These are phyloP conservation scores for Lasioglossum albipes DNA, from an alignment of 1,140 invertebrate species.

Conservation along the genomic window DNA sequence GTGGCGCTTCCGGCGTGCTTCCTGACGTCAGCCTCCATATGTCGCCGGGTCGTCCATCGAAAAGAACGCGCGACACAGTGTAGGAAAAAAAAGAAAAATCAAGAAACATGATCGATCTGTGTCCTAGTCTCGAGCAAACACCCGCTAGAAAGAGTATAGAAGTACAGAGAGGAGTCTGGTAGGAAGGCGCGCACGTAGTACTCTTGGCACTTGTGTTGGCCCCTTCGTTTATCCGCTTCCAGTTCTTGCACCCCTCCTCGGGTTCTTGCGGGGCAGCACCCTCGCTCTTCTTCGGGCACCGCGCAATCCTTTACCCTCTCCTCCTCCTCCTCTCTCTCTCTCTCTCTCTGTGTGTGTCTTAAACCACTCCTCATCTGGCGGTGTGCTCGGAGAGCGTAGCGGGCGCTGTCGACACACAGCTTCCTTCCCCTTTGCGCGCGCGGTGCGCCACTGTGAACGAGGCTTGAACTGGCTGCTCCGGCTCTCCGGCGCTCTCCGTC, in stretches of 20 bases:
- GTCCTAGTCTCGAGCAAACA: conserved; percentile 26
- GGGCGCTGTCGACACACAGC: conserved; percentile 50
- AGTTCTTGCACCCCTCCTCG: conserved; percentile 54
- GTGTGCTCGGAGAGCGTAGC: conserved; percentile 43
- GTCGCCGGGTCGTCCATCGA: conserved; percentile 5
- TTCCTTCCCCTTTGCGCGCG: conserved; percentile 56
- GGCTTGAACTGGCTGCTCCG: conserved; percentile 59
- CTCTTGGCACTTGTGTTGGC: conserved; percentile 58
- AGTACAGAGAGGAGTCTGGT: conserved; percentile 21
- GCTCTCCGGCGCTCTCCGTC: conserved; percentile 32
- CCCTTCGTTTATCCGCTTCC: conserved; percentile 57
- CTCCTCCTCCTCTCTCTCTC: no score
- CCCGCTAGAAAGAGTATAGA: conserved; percentile 49
- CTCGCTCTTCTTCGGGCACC: conserved; percentile 25
- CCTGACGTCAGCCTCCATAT: conserved; percentile 32
- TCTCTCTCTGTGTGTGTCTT: conserved; percentile 16
- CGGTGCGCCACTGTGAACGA: conserved; percentile 57
- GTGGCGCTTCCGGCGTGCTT: conserved; percentile 6
- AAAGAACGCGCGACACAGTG: not conserved
- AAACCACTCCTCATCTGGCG: conserved; percentile 59
- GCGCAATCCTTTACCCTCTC: conserved; percentile 34
- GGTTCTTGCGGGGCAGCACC: conserved; percentile 28
- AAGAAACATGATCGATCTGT: conserved; percentile 28
- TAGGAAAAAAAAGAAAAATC: not conserved
- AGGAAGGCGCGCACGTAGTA: conserved; percentile 49